Evolutionary conservation across 2,797 vertebrate species (phyloP), one percentile per base, ranked within the genome.

Genomic region (Sarcophilus harrisii): DNA sequence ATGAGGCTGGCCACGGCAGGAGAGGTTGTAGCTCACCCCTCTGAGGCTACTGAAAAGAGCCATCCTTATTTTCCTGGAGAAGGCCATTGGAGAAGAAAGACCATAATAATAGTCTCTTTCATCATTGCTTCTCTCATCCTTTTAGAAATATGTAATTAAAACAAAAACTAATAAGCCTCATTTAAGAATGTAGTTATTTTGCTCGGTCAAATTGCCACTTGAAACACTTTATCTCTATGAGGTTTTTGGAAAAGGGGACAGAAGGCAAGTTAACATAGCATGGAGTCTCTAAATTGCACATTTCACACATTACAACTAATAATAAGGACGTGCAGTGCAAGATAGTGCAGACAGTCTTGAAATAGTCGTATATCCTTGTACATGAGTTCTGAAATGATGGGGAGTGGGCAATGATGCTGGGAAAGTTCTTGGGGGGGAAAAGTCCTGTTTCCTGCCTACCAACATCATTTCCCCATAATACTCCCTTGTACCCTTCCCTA

Each of bases 151-250:
- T 91, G 93, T 4, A 18, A 45, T 90, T 90, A 9, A 91, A n/a
- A 94, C 1, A 58, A 62, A 92, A 18, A 66, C 21, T 1, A 73
- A 38, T 0, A 14, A 9, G 58, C 45, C 45, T 94, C 55, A 3
- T 93, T 66, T 55, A 8, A 10, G 11, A 59, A 27, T 18, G 27
- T 27, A 49, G 93, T 49, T 49, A 58, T 87, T 29, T 87, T 49
- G 28, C 29, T 62, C 32, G 5, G 1, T 30, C 58, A n/a, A 27
- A 91, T 89, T 90, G 81, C 54, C 29, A 16, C 49, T 13, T 0
- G 21, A 11, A 90, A 59, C 0, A 0, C 0, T 5, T 38, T 45
- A 2, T 27, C 54, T 57, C 55, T 3, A 0, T 21, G 54, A 49
- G 90, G 27, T 0, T 0, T 55, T 59, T 91, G 1, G 52, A 58